Evolutionary conservation across 2,888 invertebrate genomes (phyloP).

Genomic region (Lucinisca nassula): DNA sequence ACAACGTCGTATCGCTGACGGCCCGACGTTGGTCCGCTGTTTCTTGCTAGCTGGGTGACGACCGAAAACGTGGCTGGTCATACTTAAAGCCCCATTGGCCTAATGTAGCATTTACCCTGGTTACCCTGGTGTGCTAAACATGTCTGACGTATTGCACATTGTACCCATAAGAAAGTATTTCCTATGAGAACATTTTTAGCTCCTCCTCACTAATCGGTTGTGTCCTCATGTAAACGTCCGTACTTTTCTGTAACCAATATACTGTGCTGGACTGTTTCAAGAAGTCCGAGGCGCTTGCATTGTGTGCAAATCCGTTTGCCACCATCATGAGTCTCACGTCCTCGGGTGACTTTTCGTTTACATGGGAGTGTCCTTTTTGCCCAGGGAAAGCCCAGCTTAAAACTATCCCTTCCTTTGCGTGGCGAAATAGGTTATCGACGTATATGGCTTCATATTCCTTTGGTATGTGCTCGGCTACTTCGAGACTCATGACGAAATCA

Average conservation of each 20-base stretch:
- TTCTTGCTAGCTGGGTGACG: too few relatives aligned
- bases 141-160: too few relatives aligned
- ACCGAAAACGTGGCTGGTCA: too few relatives aligned
- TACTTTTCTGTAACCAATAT: background rate
- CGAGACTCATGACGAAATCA: slow-evolving; percentile 61
- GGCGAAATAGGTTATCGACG: slow-evolving; percentile 39
- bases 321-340: background rate
- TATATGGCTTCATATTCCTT: slow-evolving; percentile 26
- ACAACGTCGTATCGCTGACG: too few relatives aligned
- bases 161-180: too few relatives aligned
- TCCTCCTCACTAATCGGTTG: too few relatives aligned
- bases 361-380: background rate
- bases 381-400: slow-evolving; percentile 38
- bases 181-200: too few relatives aligned
- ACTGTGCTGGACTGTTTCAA: background rate
- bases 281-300: background rate
- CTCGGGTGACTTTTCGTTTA: background rate
- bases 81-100: too few relatives aligned
- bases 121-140: too few relatives aligned
- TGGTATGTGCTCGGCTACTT: slow-evolving; percentile 52
- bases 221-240: background rate
- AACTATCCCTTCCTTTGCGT: slow-evolving; percentile 46
- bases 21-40: too few relatives aligned
- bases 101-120: too few relatives aligned
- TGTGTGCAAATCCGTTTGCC: background rate